Conservation (phyloP, 2,888 invertebrate genomes). For the Parnassius orleans region DNA sequence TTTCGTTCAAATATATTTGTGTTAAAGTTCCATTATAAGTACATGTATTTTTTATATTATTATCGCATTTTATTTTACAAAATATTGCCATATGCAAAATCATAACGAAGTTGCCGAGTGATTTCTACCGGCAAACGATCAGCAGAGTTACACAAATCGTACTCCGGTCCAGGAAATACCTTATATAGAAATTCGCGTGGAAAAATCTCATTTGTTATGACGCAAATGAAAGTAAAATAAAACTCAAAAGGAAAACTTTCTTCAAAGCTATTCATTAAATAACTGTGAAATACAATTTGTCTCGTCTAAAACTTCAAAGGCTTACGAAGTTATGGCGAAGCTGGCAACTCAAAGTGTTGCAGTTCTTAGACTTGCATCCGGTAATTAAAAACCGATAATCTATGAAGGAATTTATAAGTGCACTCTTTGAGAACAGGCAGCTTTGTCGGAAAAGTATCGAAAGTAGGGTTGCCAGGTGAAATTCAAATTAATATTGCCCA, state of each 20-base stretch:
- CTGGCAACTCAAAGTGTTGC: conserved; percentile 22
- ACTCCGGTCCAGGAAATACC: not conserved
- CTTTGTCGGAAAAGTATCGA: conserved; percentile 38
- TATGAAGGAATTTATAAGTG: conserved; percentile 34
- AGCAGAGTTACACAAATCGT: too few species aligned
- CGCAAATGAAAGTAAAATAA: not conserved
- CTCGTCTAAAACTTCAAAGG: conserved; percentile 13
- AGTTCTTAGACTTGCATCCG: conserved; percentile 28
- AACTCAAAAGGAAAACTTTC: conserved; percentile 3
- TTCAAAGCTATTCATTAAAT: not conserved
- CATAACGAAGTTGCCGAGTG: too few species aligned
- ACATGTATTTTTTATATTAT: too few species aligned
- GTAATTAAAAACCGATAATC: conserved; percentile 63
- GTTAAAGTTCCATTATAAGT: too few species aligned
- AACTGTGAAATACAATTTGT: conserved; percentile 12
- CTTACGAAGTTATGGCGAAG: conserved; percentile 9
- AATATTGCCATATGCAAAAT: too few species aligned
- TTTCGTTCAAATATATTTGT: too few species aligned
- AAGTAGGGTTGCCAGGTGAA: conserved; percentile 28
- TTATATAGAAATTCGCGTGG: not conserved
- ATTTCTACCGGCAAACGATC: too few species aligned
- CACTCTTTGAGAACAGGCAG: conserved; percentile 30
- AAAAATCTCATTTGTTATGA: not conserved
- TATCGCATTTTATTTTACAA: too few species aligned
- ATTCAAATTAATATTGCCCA: conserved; percentile 21